Percentiles rank a stretch among this genome's conserved stretches.
Conservation (phyloP, 2,888 invertebrate genomes). For the Diadromus collaris region DNA sequence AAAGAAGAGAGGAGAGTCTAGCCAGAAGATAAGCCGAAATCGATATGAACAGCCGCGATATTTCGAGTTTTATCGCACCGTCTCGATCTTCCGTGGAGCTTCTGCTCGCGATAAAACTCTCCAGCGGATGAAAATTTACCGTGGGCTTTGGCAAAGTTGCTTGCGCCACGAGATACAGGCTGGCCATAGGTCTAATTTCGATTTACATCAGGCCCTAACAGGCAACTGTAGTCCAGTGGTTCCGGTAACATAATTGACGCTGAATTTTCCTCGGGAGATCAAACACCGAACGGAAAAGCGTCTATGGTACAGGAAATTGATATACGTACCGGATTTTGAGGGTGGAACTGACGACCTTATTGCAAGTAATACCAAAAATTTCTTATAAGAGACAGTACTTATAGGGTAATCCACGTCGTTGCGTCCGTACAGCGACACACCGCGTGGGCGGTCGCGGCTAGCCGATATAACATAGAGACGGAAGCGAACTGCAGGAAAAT, state of each 20-base stretch:
- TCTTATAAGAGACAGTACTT: not conserved
- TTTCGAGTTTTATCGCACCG: conserved; percentile 50
- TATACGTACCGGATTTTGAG: not conserved
- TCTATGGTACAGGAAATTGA: no score
- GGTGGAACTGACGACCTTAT: not conserved
- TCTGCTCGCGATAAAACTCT: conserved; percentile 14
- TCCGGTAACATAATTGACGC: no score
- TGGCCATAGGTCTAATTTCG: not conserved
- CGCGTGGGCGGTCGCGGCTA: not conserved
- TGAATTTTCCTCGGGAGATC: no score
- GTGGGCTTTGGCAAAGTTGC: not conserved
- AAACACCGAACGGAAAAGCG: no score
- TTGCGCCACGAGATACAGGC: not conserved
- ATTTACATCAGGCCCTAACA: not conserved
- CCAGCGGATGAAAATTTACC: conserved; percentile 14
- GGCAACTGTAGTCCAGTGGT: not conserved
- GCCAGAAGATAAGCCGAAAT: conserved; percentile 53
- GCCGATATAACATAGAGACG: conserved; percentile 10
- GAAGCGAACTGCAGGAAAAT: conserved; percentile 33
- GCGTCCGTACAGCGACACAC: not conserved
- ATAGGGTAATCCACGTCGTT: conserved; percentile 23
- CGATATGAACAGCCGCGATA: conserved; percentile 47
- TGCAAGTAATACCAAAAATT: not conserved
- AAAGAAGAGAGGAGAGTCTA: conserved; percentile 24
- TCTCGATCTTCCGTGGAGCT: conserved; percentile 34